Conservation (phyloP, 1,140 invertebrate species). For the Drosophila ercepeae region DNA sequence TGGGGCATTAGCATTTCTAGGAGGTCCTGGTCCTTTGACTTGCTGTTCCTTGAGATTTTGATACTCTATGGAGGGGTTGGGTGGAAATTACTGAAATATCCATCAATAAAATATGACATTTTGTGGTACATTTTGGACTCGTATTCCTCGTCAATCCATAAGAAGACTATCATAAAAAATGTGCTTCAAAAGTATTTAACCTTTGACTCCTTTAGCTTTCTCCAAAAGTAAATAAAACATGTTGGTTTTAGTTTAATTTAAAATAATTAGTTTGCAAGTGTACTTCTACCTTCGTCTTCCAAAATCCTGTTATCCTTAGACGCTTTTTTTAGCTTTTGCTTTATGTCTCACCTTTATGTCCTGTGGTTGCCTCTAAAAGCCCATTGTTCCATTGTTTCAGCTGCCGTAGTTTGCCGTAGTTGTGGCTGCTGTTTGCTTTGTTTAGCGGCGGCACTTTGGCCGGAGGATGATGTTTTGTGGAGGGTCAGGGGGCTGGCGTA, state of each 20-base stretch:
- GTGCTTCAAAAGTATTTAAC: too few species aligned
- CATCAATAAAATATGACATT: too few species aligned
- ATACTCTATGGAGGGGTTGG: not conserved
- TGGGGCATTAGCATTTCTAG: constrained; percentile 66
- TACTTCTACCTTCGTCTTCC: not conserved
- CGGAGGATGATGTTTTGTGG: not conserved
- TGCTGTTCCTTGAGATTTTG: not conserved
- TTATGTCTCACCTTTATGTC: constrained; percentile 54
- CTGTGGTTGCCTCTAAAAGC: constrained; percentile 46
- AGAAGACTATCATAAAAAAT: too few species aligned
- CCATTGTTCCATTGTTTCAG: constrained; percentile 52
- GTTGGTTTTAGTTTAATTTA: too few species aligned
- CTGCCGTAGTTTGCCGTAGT: constrained; percentile 46
- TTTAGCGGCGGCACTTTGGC: constrained; percentile 11
- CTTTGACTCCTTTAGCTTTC: too few species aligned
- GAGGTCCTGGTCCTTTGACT: constrained; percentile 7
- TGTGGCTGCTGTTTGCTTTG: constrained; percentile 47
- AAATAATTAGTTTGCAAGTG: too few species aligned
- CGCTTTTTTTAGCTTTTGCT: constrained; percentile 22
- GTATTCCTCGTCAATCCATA: too few species aligned
- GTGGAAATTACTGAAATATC: not conserved
- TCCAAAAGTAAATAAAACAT: too few species aligned
- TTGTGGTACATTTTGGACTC: too few species aligned
- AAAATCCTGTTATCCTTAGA: not conserved
- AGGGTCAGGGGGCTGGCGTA: not conserved